phyloP scores from a whole-genome alignment of 2,797 vertebrate genomes.

The Macropodus opercularis region DNA sequence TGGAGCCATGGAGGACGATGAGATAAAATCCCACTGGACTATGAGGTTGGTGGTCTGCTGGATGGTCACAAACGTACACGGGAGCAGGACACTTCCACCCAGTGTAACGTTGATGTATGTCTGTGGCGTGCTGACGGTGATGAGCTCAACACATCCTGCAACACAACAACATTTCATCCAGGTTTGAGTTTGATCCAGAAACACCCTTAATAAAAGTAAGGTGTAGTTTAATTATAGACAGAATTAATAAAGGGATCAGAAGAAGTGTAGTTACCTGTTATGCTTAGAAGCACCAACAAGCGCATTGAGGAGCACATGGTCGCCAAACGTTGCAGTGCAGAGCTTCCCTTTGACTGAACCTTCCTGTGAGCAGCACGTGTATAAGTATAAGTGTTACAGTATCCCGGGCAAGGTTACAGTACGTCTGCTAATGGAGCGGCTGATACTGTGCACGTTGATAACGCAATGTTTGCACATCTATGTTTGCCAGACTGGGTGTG shows the following conservation, averaged over 20 bases:
- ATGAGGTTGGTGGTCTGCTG: constrained; percentile 34
- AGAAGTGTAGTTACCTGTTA: constrained; percentile 59
- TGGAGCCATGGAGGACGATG: constrained; percentile 10
- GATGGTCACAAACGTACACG: constrained; percentile 56
- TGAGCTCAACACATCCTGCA: constrained; percentile 60
- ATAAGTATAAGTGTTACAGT: constrained; percentile 8
- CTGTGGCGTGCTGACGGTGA: constrained; percentile 53
- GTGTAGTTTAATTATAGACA: neutral
- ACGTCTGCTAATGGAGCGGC: constrained; percentile 28
- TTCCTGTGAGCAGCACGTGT: neutral
- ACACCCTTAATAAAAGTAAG: neutral
- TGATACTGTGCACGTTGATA: constrained; percentile 57
- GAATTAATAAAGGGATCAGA: neutral
- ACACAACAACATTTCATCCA: neutral
- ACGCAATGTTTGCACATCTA: constrained; percentile 63
- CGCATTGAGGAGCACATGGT: constrained; percentile 57
- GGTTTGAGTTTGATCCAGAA: neutral
- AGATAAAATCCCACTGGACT: constrained; percentile 66
- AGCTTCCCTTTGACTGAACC: constrained; percentile 1
- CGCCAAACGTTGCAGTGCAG: neutral
- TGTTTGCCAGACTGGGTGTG: constrained; percentile 71
- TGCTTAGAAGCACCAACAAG: constrained; percentile 50
- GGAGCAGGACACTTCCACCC: constrained; percentile 47
- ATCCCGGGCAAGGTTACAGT: constrained; percentile 38
- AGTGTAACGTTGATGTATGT: constrained; percentile 63